Evolutionary conservation across 2,797 vertebrate genomes (phyloP).

Genomic region (Eupleurogrammus muticus): DNA sequence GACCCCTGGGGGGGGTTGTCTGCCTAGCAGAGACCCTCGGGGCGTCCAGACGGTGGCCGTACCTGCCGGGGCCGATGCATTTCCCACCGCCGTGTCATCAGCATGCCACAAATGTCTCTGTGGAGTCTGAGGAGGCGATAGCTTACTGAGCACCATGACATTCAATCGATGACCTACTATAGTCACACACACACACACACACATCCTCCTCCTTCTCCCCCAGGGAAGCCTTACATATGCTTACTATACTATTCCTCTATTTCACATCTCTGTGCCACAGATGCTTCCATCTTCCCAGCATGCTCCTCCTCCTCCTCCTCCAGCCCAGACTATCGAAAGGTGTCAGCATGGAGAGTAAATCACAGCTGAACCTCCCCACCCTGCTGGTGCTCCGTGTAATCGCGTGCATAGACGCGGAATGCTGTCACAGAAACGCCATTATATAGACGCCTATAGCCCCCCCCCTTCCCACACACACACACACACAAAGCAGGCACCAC

Average conservation of each 20-base stretch:
- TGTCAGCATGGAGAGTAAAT: conserved; percentile 35
- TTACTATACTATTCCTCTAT: conserved; percentile 14
- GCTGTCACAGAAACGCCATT: conserved; percentile 23
- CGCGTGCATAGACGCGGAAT: conserved; percentile 22
- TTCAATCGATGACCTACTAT: conserved; percentile 71
- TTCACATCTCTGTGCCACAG: conserved; percentile 32
- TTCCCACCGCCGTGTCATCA: conserved; percentile 62
- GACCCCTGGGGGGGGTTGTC: conserved; percentile 60
- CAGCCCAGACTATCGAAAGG: conserved; percentile 4
- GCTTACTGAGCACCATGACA: conserved; percentile 65
- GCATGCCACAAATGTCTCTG: conserved; percentile 54
- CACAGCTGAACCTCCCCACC: not conserved
- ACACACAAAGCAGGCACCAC: conserved; percentile 24
- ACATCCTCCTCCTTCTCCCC: not conserved
- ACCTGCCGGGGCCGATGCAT: conserved; percentile 17
- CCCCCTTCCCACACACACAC: too few relatives aligned
- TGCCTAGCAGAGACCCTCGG: conserved; percentile 45
- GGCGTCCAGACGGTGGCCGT: conserved; percentile 23
- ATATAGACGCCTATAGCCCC: conserved; percentile 44
- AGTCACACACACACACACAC: conserved; percentile 26
- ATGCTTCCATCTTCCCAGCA: conserved; percentile 23
- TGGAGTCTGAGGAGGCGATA: conserved; percentile 59
- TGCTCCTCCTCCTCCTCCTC: conserved; percentile 11
- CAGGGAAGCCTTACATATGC: conserved; percentile 16
- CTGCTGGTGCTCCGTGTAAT: conserved; percentile 8